These are phyloP conservation scores for Ameiurus melas DNA, from an alignment of 2,113 vertebrate genomes.

Conservation along the genomic window DNA sequence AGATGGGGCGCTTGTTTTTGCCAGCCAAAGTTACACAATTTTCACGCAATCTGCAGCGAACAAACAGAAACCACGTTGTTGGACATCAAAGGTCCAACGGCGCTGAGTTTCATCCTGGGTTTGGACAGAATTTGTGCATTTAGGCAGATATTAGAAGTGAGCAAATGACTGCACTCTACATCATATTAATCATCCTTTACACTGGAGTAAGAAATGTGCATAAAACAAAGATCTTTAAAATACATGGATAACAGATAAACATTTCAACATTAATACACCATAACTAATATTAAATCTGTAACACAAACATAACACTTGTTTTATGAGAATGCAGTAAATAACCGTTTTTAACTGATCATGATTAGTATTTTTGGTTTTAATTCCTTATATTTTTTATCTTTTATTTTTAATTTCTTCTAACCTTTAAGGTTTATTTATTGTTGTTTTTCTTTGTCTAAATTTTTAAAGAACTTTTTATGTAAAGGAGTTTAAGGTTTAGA, in stretches of 20 bases:
- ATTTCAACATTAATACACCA: not conserved
- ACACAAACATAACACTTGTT: not conserved
- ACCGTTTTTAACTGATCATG: not conserved
- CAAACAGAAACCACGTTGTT: not conserved
- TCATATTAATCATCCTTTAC: not conserved
- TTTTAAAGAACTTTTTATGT: too few species aligned
- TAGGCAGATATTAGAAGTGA: not conserved
- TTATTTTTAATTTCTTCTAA: too few species aligned
- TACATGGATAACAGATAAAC: not conserved
- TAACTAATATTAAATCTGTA: not conserved
- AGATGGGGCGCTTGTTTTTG: conserved; percentile 17
- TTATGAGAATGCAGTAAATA: not conserved
- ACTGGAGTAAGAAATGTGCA: not conserved
- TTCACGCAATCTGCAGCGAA: not conserved
- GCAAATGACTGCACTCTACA: not conserved
- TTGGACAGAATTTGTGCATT: not conserved
- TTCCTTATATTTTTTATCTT: not conserved
- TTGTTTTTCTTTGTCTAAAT: too few species aligned
- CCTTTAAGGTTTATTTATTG: too few species aligned
- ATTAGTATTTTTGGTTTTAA: not conserved
- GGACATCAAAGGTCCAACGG: not conserved
- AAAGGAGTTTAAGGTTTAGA: too few species aligned
- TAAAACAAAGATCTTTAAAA: not conserved
- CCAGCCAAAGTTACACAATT: not conserved
- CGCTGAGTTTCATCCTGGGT: not conserved